Conservation (phyloP, 64 coral and sea anemone species). For the Acropora tenuis region DNA sequence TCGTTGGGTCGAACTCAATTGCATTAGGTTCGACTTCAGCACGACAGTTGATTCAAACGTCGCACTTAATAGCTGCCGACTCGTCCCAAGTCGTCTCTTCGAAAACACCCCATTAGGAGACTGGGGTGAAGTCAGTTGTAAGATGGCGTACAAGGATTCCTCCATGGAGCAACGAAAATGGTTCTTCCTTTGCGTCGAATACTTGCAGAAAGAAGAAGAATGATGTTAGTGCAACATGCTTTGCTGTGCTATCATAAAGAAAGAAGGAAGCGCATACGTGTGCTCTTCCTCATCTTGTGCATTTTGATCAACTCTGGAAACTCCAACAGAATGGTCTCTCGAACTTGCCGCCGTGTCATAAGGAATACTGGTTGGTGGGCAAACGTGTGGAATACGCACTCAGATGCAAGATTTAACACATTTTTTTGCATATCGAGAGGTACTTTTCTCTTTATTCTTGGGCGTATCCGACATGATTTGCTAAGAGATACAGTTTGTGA, state of each 20-base stretch:
- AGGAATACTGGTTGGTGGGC: conserved; percentile 34
- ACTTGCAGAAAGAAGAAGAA: conserved; percentile 60
- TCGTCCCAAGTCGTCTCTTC: neutral
- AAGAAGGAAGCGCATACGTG: neutral
- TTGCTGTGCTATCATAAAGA: conserved; percentile 3
- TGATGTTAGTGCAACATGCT: conserved; percentile 59
- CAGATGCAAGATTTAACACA: conserved; percentile 38
- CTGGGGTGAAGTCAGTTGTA: conserved; percentile 49
- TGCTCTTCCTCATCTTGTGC: conserved; percentile 58
- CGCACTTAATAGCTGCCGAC: conserved; percentile 47
- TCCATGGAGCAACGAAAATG: conserved; percentile 17
- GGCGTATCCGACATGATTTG: conserved; percentile 44
- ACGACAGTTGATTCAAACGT: conserved; percentile 37
- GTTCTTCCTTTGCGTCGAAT: neutral
- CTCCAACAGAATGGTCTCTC: conserved; percentile 43
- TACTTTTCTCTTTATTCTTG: conserved; percentile 61
- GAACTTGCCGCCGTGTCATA: conserved; percentile 48
- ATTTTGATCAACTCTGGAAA: conserved; percentile 48
- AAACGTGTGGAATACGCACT: neutral
- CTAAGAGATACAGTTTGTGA: conserved; percentile 11
- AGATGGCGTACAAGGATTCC: conserved; percentile 41
- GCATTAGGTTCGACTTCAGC: neutral
- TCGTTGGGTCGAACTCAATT: neutral
- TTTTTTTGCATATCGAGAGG: conserved; percentile 46
- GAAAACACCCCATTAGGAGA: conserved; percentile 8